Evolutionary conservation across 2,113 vertebrate genomes (phyloP), one percentile per base, ranked within the genome.

Genomic region (Catharus bicknelli): DNA sequence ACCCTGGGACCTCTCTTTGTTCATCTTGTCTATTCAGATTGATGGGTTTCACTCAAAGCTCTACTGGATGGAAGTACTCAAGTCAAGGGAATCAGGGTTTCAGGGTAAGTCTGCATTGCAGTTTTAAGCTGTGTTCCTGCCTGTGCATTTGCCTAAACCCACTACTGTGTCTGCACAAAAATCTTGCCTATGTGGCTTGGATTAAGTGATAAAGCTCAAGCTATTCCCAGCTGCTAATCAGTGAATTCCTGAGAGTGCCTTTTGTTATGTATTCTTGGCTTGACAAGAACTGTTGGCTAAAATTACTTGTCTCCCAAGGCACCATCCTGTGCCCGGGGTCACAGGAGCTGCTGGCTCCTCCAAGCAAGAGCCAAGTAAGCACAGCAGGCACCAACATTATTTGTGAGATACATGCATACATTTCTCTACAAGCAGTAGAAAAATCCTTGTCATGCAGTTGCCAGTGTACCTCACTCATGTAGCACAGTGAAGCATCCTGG

Each of bases 201-300:
- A 90, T 90, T 82, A 95, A 82, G 62, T 57, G 81, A 79, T 95
- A 90, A 95, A 89, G 26, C 54, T 75, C 61, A 59, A 84, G 2
- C 66, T 85, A 64, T 87, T 86, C 69, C 36, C 78, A 85, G 57
- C 29, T 92, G 88, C 57, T 94, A 72, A 87, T 78, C 57, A 81
- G 62, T 68, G 66, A 54, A 89, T 94, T 94, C 82, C 78, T 68
- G 50, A 89, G 64, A 84, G 62, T 58, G 66, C 11, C 53, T 94
- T 95, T 95, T 95, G 48, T 94, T 90, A 70, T 45, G 40, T 83
- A 54, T 74, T 86, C 80, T 90, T 94, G 79, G 67, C 42, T 79
- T 77, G 53, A 82, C 26, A 61, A 76, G 59, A 79, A 17, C 48
- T 36, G 9, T 36, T 89, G 74, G 48, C 48, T 82, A 13, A 89